Percentiles rank a stretch among this genome's conserved stretches.
Conservation (phyloP, 2,888 invertebrate species). For the Xestia sexstrigata region DNA sequence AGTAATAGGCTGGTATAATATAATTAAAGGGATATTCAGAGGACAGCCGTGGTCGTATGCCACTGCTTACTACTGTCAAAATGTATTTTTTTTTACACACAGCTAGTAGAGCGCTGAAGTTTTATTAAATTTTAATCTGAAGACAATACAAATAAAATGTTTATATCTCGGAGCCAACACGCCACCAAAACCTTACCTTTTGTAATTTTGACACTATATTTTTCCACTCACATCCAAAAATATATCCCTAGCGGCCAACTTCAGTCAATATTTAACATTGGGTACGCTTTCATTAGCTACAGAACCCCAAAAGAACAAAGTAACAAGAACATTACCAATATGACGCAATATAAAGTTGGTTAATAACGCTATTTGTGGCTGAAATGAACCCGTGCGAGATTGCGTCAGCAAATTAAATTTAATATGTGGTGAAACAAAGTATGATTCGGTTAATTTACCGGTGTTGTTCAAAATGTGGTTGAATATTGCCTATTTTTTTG, state of each 20-base stretch:
- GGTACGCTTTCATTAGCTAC: conserved; percentile 11
- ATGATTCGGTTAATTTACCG: conserved; percentile 7
- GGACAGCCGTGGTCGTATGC: too few species aligned
- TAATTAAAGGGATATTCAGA: too few species aligned
- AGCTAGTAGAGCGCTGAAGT: too few species aligned
- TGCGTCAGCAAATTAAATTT: conserved; percentile 62
- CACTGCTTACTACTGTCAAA: too few species aligned
- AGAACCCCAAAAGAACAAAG: conserved; percentile 22
- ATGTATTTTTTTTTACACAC: too few species aligned
- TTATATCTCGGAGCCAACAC: not conserved
- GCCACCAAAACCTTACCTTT: not conserved
- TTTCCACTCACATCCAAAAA: not conserved
- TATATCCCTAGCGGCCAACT: conserved; percentile 13
- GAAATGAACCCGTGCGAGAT: conserved; percentile 56
- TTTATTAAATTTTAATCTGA: too few species aligned
- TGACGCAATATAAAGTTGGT: conserved; percentile 51
- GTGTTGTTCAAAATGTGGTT: conserved; percentile 19
- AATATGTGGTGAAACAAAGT: conserved; percentile 46
- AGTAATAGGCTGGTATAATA: too few species aligned
- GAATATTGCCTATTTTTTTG: not conserved
- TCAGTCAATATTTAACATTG: conserved; percentile 38
- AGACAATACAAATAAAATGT: too few species aligned
- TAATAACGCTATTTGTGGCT: conserved; percentile 57
- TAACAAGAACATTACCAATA: conserved; percentile 40
- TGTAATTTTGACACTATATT: not conserved